These are phyloP conservation scores for Rhinichthys klamathensis DNA, from an alignment of 2,113 vertebrate genomes.

Conservation along the genomic window DNA sequence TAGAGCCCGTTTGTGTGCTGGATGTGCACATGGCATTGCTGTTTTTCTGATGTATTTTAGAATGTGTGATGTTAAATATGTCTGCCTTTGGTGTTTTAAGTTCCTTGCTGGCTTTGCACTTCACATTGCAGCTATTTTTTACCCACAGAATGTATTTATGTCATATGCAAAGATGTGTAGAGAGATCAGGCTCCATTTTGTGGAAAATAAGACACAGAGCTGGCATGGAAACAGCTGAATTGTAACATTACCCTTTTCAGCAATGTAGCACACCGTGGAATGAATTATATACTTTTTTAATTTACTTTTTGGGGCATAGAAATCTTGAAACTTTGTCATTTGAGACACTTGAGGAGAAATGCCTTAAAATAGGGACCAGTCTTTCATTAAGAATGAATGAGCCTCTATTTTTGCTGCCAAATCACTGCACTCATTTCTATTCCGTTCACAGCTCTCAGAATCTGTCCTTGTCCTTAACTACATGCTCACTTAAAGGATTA, in stretches of 20 bases:
- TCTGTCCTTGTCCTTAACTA: constrained; percentile 37
- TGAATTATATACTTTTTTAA: background rate
- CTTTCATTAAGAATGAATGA: constrained; percentile 73
- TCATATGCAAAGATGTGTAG: constrained; percentile 22
- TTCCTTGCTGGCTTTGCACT: constrained; percentile 36
- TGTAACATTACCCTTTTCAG: background rate
- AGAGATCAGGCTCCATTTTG: constrained; percentile 15
- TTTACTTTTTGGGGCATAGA: constrained; percentile 14
- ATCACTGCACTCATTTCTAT: constrained; percentile 33
- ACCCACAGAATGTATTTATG: constrained; percentile 18
- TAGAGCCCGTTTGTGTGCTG: constrained; percentile 58
- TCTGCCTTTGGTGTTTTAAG: constrained; percentile 45
- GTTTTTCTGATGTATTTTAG: constrained; percentile 59
- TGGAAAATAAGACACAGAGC: background rate
- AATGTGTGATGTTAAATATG: constrained; percentile 48
- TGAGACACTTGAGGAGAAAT: constrained; percentile 59
- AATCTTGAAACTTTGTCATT: constrained; percentile 52
- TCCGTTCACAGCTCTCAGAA: constrained; percentile 3
- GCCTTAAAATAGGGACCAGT: constrained; percentile 68
- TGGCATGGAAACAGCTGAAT: background rate
- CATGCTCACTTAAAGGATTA: constrained; percentile 29
- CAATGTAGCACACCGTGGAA: background rate
- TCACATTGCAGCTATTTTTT: constrained; percentile 40
- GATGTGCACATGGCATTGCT: constrained; percentile 36
- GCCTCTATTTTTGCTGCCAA: constrained; percentile 63